Percentiles rank a stretch among this genome's conserved stretches.
Conservation (phyloP, 1,140 invertebrate genomes). For the Macrobrachium nipponense region DNA sequence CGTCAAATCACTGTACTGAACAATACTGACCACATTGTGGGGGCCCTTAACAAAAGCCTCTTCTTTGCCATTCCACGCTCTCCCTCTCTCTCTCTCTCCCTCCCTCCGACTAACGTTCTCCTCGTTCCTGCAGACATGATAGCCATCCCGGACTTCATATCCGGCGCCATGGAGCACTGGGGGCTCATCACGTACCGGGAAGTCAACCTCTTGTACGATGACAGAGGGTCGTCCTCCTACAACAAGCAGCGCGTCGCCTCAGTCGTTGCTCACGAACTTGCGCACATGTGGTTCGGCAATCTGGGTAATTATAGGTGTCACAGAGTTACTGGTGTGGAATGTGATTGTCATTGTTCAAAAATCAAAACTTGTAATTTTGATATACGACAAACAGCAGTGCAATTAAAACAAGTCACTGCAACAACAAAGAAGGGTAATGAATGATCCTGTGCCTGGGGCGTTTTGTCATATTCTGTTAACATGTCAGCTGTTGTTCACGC, state of each 20-base stretch:
- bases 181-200: constrained; percentile 71
- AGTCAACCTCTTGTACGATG: constrained; percentile 82
- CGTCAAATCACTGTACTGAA: no score
- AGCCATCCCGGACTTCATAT: constrained; percentile 93
- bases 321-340: constrained; percentile 68
- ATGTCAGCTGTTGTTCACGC: no score
- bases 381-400: no score
- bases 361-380: no score
- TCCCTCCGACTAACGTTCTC: neutral
- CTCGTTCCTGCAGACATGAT: constrained; percentile 81
- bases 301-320: constrained; percentile 76
- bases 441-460: no score
- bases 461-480: no score
- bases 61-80: no score
- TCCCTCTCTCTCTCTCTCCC: neutral
- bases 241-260: constrained; percentile 84
- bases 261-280: constrained; percentile 90
- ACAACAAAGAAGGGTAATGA: no score
- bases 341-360: neutral
- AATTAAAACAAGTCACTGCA: no score
- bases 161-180: constrained; percentile 96
- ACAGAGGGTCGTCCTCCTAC: constrained; percentile 75
- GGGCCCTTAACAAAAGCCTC: no score
- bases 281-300: constrained; percentile 89
- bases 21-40: no score